Percentiles rank a stretch among this genome's conserved stretches.
phyloP scores from a whole-genome alignment of 2,888 invertebrate species.

The Helobdella robusta region DNA sequence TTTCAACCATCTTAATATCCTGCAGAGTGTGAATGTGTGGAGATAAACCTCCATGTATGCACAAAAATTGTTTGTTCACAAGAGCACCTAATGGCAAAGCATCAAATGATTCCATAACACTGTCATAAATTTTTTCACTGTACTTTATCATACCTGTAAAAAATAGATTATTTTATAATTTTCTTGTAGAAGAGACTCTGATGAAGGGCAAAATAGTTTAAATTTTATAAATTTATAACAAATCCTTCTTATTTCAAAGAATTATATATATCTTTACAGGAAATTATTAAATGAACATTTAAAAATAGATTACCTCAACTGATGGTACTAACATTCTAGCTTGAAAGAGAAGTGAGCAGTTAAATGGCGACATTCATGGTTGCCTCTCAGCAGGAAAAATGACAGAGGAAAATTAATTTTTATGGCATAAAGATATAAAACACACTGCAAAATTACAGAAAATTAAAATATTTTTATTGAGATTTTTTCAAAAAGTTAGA shows the following conservation, averaged over 20 bases:
- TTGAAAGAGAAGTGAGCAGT: slow-evolving; percentile 26
- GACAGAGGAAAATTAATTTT: slow-evolving; percentile 24
- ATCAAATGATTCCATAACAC: slow-evolving; percentile 23
- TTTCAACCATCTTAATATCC: slow-evolving; percentile 23
- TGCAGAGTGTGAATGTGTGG: slow-evolving; percentile 22
- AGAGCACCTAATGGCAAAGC: slow-evolving; percentile 25
- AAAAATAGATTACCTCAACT: no score
- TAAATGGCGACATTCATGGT: slow-evolving; percentile 27
- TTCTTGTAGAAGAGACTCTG: no score
- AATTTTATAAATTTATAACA: no score
- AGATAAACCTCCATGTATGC: slow-evolving; percentile 27
- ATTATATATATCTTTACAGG: no score
- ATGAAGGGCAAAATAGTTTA: no score
- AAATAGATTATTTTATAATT: no score
- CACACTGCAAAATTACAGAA: slow-evolving; percentile 22
- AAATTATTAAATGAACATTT: no score
- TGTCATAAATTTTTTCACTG: slow-evolving; percentile 20
- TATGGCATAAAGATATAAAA: slow-evolving; percentile 23
- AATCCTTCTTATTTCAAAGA: no score
- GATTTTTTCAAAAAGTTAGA: not conserved
- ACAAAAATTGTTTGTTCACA: slow-evolving; percentile 29
- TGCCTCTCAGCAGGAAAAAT: slow-evolving; percentile 26
- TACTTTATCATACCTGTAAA: slow-evolving; percentile 26
- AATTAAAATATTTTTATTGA: not conserved
- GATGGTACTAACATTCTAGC: slow-evolving; percentile 20